A percentile compares a stretch with the other conserved stretches of the same genome.
These are phyloP conservation scores for Steatocranus sp. DNA, from an alignment of 2,797 vertebrate genomes.

Conservation along the genomic window DNA sequence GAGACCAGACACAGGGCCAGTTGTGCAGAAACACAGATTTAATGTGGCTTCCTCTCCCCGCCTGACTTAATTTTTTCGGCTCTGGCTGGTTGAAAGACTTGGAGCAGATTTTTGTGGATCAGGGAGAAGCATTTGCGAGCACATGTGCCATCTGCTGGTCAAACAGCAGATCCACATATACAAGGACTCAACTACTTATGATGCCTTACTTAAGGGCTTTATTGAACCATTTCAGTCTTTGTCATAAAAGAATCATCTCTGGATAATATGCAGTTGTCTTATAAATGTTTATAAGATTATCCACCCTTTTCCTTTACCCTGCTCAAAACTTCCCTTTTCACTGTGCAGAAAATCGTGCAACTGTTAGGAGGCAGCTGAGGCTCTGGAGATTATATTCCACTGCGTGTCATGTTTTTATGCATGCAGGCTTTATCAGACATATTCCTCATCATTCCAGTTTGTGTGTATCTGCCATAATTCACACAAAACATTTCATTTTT, in stretches of 20 bases:
- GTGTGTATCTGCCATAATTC: background rate
- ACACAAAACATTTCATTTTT: background rate
- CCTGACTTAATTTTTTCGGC: constrained; percentile 80
- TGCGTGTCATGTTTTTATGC: background rate
- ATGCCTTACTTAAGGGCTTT: background rate
- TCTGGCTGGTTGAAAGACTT: constrained; percentile 54
- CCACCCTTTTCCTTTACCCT: background rate
- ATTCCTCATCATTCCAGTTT: background rate
- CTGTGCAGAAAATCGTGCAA: background rate
- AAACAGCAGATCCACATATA: background rate
- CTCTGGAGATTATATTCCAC: background rate
- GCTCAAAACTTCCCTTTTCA: background rate
- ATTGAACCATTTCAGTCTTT: background rate
- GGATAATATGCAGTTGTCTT: background rate
- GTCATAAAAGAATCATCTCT: background rate
- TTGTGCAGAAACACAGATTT: constrained; percentile 86
- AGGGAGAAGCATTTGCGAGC: constrained; percentile 16
- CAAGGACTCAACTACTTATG: background rate
- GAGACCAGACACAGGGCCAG: constrained; percentile 78
- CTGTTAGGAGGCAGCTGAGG: background rate
- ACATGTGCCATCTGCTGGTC: constrained; percentile 64
- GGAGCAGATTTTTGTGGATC: constrained; percentile 51
- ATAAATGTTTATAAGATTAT: background rate
- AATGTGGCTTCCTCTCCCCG: constrained; percentile 83
- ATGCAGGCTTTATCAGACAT: background rate